Evolutionary conservation across 2,888 invertebrate species (phyloP).

Genomic region (Slavum lentiscoides): DNA sequence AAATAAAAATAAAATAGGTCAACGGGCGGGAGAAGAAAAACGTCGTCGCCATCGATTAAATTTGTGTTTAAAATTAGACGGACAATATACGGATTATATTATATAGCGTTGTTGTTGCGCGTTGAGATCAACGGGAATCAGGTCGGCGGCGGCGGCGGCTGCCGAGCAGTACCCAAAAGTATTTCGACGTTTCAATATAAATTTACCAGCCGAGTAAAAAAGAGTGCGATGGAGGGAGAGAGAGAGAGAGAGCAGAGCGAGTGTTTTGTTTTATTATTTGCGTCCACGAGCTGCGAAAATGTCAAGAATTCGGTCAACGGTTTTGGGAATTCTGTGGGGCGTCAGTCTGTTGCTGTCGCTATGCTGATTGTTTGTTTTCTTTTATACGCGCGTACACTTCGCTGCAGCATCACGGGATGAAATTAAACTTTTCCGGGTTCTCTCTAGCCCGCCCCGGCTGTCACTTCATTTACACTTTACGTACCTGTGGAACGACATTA

Average conservation of each 20-base stretch:
- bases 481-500: conserved; percentile 21
- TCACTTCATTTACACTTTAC: not conserved
- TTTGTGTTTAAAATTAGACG: too few species aligned
- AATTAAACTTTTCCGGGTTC: conserved; percentile 11
- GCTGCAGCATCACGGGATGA: not conserved
- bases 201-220: too few species aligned
- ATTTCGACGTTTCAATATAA: too few species aligned
- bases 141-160: too few species aligned
- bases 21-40: too few species aligned
- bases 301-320: conserved; percentile 16
- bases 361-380: conserved; percentile 4
- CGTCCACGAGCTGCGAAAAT: not conserved
- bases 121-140: too few species aligned
- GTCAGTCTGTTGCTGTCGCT: not conserved
- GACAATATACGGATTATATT: too few species aligned
- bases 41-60: too few species aligned
- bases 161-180: too few species aligned
- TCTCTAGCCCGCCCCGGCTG: not conserved
- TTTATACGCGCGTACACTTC: not conserved
- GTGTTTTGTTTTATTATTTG: not conserved
- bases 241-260: not conserved
- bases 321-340: conserved; percentile 5
- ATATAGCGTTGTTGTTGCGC: too few species aligned
- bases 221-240: too few species aligned
- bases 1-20: too few species aligned